Evolutionary conservation across 2,797 vertebrate species (phyloP), one percentile per base, ranked within the genome.

Genomic region (Lagocephalus sceleratus): DNA sequence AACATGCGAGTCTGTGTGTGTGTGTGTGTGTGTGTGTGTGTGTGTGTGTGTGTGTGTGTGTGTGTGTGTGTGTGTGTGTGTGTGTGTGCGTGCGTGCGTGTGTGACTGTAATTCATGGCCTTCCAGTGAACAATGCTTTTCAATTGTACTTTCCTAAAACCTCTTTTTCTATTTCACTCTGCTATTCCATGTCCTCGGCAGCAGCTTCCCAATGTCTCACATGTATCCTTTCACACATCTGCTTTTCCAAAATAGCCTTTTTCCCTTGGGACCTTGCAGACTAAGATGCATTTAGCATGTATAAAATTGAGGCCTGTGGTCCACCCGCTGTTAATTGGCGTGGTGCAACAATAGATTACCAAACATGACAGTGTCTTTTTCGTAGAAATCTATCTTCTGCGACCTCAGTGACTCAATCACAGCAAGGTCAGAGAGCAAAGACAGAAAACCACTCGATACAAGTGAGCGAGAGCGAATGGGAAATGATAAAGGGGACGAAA

Each of bases 371-470:
- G 80, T 82, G 76, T 86, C 82, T 88, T 86, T 84, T 88, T 85
- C 78, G 48, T 62, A 79, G 60, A 84, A 86, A 87, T 88, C 85
- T 71, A 89, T 91, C 82, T 46, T 68, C 71, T 8, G 59, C 69
- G 85, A 89, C 86, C 85, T 84, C 76, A 54, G 63, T 61, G 73
- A 68, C 78, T 66, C 83, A 74, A 86, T 87, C 87, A 87, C 83
- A 87, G 73, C 85, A 90, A 90, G 88, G 89, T 90, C 89, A 86
- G 72, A 72, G 75, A 80, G 86, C 84, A 79, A 78, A 78, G 76
- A 87, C 81, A 60, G 59, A 88, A n/a, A 81, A 79, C 71, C 62
- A 79, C 87, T 90, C 88, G 55, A 89, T 90, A 81, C 51, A 8
- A 38, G 82, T 41, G 39, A 16, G 16, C n/a, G 57, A 62, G 25